A percentile compares a stretch with the other conserved stretches of the same genome.
Evolutionary conservation across 37 sponge, comb jelly and placozoan species (phyloP).

Genomic region (Ianthella basta): DNA sequence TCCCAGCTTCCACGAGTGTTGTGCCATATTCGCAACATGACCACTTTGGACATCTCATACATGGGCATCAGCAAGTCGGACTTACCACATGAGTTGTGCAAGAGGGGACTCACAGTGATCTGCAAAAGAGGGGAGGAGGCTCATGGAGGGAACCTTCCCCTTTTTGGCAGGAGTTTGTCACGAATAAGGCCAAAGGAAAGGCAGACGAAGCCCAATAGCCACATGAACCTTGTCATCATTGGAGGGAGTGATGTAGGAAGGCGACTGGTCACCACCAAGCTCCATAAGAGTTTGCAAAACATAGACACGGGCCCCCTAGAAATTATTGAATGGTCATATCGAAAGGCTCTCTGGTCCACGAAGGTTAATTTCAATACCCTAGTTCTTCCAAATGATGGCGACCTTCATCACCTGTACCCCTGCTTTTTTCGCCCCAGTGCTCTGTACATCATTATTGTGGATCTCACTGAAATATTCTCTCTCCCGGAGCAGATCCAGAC

Average conservation of each 20-base stretch:
- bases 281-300: neutral
- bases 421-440: conserved; percentile 73
- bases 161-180: conserved; percentile 28
- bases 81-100: conserved; percentile 70
- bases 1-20: conserved; percentile 60
- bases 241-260: conserved; percentile 63
- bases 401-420: conserved; percentile 53
- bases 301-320: neutral
- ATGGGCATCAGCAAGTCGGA: conserved; percentile 41
- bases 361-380: conserved; percentile 77
- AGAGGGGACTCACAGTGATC: conserved; percentile 51
- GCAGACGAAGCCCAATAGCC: conserved; percentile 62
- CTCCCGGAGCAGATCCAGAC: conserved; percentile 65
- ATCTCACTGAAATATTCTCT: conserved; percentile 42
- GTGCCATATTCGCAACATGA: conserved; percentile 66
- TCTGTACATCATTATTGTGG: conserved; percentile 72
- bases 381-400: conserved; percentile 50
- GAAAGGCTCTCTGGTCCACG: neutral
- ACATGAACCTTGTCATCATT: conserved; percentile 63
- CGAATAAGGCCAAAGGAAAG: conserved; percentile 55
- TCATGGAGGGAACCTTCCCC: neutral
- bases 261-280: conserved; percentile 27
- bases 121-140: conserved; percentile 48
- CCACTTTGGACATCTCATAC: conserved; percentile 65
- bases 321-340: neutral